A percentile compares a stretch with the other conserved stretches of the same genome.
Conservation (phyloP, 2,797 vertebrate genomes). For the Simalia tracyae region DNA sequence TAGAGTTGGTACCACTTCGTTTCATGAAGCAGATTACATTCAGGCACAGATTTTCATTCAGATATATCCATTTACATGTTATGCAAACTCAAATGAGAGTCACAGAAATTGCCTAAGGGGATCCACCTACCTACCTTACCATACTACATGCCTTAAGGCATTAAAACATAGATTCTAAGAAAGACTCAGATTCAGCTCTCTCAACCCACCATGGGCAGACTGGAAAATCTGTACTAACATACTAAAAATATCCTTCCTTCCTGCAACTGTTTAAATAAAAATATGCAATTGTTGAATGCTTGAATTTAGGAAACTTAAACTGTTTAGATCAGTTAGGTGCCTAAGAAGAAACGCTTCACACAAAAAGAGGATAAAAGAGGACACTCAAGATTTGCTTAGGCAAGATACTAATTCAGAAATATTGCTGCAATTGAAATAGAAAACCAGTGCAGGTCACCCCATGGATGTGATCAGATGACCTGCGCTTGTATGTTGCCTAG, state of each 20-base stretch:
- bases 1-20: no score
- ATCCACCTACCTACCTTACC: not conserved
- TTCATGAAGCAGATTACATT: no score
- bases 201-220: not conserved
- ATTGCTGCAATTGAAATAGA: not conserved
- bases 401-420: not conserved
- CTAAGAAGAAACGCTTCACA: not conserved
- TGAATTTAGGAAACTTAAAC: not conserved
- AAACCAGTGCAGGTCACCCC: not conserved
- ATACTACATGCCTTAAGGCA: not conserved
- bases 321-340: not conserved
- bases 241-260: not conserved
- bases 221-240: not conserved
- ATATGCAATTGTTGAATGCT: not conserved
- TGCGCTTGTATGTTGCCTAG: not conserved
- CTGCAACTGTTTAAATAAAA: not conserved
- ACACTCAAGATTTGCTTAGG: not conserved
- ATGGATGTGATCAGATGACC: not conserved
- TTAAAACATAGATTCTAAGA: not conserved
- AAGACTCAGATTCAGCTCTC: not conserved
- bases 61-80: no score
- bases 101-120: no score
- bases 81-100: no score
- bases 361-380: not conserved
- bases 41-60: no score